Evolutionary conservation across 2,888 invertebrate species (phyloP), one percentile per base, ranked within the genome.

Genomic region (Cheilosia grossa): DNA sequence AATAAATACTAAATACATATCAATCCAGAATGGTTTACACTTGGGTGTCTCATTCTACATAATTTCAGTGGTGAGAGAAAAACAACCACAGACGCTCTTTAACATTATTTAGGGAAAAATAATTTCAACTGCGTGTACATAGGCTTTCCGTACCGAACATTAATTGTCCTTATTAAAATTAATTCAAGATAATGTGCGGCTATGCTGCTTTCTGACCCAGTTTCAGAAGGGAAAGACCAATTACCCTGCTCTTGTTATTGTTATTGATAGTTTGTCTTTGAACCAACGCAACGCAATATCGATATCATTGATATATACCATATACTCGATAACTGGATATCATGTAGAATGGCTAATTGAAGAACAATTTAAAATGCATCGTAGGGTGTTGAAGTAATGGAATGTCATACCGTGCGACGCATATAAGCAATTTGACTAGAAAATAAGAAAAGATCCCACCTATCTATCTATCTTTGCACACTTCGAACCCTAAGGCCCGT

Each of bases 181-280:
- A 54, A 54, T 54, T 54, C 30, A 2, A 30, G 27, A 27, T 54
- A 54, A 54, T 54, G 54, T 54, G 54, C 27, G 30, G 17, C 30
- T 54, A 15, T 54, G 54, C 30, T 27, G 54, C 15, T 54, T 54
- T 54, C n/a, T 54, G 54, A 54, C 54, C 54, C 17, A 54, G 27
- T 54, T 54, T 37, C 37, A 13, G 24, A 0, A n/a, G 54, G n/a
- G 17, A 54, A 17, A 54, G 17, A n/a, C 2, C 2, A 30, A n/a
- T 27, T n/a, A n/a, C 5, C 27, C 17, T 15, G 27, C 21, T 49
- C 19, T 10, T 49, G 10, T 49, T 49, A 21, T 49, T 58, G 40
- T 58, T 21, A 19, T 58, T 58, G n/a, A 27, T 4, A 13, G 21
- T 24, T 51, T 21, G 51, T 47, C 17, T 21, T 21, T 21, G 21